phyloP scores from a whole-genome alignment of 2,113 vertebrate species.

The Desmodus rotundus region DNA sequence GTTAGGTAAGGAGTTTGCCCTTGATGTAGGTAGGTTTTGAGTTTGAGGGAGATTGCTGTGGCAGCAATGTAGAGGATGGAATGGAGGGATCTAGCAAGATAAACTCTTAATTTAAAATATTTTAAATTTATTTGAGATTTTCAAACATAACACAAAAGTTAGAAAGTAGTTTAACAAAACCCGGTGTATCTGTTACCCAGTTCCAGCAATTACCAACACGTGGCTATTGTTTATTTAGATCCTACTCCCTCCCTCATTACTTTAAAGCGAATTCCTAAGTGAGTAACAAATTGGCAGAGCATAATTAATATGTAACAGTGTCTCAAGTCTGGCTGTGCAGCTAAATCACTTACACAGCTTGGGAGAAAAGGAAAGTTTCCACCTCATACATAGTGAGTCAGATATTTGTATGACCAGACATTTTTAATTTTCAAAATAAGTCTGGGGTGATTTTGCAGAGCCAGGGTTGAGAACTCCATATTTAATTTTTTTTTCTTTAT shows the following conservation, averaged over 20 bases:
- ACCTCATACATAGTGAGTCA: neutral
- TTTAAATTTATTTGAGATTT: slow-evolving; percentile 14
- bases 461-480: neutral
- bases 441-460: neutral
- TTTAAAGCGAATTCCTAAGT: slow-evolving; percentile 44
- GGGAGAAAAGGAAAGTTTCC: neutral
- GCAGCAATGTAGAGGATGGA: neutral
- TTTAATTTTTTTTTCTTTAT: neutral
- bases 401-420: neutral
- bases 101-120: slow-evolving; percentile 36
- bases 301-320: neutral
- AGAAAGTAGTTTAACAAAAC: neutral
- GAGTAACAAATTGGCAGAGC: neutral
- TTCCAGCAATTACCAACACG: neutral
- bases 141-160: neutral
- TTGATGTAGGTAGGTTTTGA: slow-evolving; percentile 24
- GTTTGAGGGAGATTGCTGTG: slow-evolving; percentile 9
- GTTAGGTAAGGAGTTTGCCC: slow-evolving; percentile 25
- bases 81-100: neutral
- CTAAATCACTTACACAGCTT: neutral
- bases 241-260: neutral
- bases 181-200: neutral
- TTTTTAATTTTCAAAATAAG: slow-evolving; percentile 35
- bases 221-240: slow-evolving; percentile 1
- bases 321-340: slow-evolving; percentile 2